Conservation (phyloP, 2,113 vertebrate species). For the Neotoma lepida region DNA sequence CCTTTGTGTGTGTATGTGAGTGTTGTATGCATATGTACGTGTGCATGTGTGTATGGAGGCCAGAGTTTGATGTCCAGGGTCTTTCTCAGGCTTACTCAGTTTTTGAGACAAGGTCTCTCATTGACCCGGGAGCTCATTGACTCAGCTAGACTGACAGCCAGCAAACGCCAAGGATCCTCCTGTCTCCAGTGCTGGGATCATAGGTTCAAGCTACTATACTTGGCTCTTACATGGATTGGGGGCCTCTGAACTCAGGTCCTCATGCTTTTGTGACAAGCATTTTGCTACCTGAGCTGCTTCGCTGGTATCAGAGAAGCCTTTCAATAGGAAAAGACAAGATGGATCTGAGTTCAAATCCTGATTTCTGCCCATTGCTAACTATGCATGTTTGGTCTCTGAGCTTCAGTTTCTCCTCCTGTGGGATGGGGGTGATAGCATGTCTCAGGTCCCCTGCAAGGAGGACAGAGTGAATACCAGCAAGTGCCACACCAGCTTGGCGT, state of each 20-base stretch:
- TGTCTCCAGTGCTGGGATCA: background rate
- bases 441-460: background rate
- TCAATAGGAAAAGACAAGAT: slow-evolving; percentile 30
- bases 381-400: background rate
- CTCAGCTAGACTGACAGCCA: background rate
- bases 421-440: background rate
- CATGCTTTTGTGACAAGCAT: background rate
- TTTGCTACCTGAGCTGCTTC: background rate
- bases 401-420: background rate
- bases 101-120: background rate
- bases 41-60: background rate
- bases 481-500: background rate
- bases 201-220: background rate
- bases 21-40: background rate
- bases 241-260: background rate
- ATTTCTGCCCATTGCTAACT: background rate
- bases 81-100: background rate
- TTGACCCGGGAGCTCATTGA: background rate
- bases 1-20: background rate
- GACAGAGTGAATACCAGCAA: background rate
- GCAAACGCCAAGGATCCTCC: background rate
- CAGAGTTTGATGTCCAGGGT: background rate
- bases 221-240: background rate
- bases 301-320: background rate
- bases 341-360: background rate